A percentile compares a stretch with the other conserved stretches of the same genome.
Evolutionary conservation across 37 sponge, comb jelly and placozoan genomes (phyloP).

Genomic region (Mnemiopsis leidyi): DNA sequence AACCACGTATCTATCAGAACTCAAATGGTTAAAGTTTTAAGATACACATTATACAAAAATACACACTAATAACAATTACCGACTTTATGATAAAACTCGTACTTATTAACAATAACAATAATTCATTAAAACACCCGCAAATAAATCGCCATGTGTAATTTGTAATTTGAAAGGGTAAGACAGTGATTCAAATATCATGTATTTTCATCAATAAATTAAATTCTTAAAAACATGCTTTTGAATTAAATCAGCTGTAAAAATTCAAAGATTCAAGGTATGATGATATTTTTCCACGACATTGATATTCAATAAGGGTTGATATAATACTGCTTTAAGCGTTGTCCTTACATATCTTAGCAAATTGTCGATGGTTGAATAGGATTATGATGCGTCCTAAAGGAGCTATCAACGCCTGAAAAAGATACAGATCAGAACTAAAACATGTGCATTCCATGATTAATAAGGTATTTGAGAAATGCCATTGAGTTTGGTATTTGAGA

Average conservation of each 20-base stretch:
- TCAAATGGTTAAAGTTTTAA: neutral
- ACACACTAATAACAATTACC: neutral
- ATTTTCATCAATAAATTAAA: neutral
- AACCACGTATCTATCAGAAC: no score
- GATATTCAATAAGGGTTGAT: no score
- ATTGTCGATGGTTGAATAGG: slow-evolving; percentile 5
- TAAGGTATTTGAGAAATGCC: no score
- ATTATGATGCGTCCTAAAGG: slow-evolving; percentile 29
- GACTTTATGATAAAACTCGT: no score
- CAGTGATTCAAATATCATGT: no score
- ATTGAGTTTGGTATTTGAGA: no score
- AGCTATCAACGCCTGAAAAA: slow-evolving; percentile 12
- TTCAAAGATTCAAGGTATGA: neutral
- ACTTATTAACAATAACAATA: neutral
- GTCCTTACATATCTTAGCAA: slow-evolving; percentile 58
- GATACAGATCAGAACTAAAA: no score
- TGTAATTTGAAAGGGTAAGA: no score
- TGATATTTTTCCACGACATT: neutral
- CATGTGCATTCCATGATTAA: no score
- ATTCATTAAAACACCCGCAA: neutral
- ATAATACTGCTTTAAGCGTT: slow-evolving; percentile 9
- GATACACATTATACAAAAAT: neutral
- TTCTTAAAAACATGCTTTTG: neutral
- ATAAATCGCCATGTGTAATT: no score
- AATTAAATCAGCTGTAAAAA: no score